Percentiles rank a stretch among this genome's conserved stretches.
phyloP scores from a whole-genome alignment of 2,888 invertebrate genomes.

The Pantelozetes paolii region DNA sequence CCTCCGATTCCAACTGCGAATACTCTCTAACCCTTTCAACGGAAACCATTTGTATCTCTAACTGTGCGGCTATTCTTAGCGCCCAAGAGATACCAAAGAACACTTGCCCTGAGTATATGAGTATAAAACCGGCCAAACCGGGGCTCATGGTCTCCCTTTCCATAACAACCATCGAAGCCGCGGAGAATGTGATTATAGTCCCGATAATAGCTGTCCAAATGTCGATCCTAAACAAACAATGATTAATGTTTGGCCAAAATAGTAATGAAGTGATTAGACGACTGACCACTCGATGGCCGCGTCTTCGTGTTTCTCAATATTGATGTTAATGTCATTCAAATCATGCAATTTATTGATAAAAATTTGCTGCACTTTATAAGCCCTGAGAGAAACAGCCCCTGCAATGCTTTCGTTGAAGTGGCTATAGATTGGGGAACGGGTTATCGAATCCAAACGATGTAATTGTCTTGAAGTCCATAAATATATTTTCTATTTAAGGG shows the following conservation, averaged over 20 bases:
- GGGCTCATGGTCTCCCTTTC: neutral
- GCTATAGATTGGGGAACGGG: slow-evolving; percentile 91
- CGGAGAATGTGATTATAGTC: neutral
- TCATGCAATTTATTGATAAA: slow-evolving; percentile 61
- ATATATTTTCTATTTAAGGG: slow-evolving; percentile 69
- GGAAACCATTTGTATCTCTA: slow-evolving; percentile 59
- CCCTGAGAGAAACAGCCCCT: slow-evolving; percentile 72
- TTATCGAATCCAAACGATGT: slow-evolving; percentile 85
- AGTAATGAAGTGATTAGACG: neutral
- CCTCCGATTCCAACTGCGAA: slow-evolving; percentile 54
- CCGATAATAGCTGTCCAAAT: neutral
- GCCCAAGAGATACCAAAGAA: slow-evolving; percentile 53
- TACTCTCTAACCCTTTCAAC: slow-evolving; percentile 59
- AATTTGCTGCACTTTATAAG: slow-evolving; percentile 71
- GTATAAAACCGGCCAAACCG: slow-evolving; percentile 3
- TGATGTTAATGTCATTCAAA: neutral
- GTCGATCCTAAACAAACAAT: neutral
- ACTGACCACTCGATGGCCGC: neutral
- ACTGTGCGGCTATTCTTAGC: slow-evolving; percentile 58
- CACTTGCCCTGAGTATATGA: neutral
- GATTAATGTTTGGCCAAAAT: neutral
- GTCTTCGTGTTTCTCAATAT: neutral
- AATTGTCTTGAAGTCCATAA: slow-evolving; percentile 88
- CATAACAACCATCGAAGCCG: neutral
- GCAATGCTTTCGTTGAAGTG: slow-evolving; percentile 92